Conservation (phyloP, 2,797 vertebrate species). For the Rhynchonycteris naso region DNA sequence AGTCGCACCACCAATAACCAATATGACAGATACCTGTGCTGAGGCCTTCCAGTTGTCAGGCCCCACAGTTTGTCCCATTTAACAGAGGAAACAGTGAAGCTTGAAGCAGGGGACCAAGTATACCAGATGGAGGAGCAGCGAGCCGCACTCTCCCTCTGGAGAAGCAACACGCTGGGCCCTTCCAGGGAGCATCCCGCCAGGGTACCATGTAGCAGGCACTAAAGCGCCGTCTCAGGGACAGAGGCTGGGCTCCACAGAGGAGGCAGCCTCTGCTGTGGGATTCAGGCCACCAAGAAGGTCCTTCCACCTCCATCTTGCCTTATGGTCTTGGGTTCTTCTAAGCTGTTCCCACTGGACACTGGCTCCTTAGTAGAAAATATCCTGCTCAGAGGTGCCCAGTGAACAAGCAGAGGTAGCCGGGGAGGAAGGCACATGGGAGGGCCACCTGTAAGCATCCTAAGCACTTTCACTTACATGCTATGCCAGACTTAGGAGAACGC, state of each 20-base stretch:
- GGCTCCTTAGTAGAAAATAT: not conserved
- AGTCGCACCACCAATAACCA: fast-evolving
- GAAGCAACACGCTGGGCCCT: no score
- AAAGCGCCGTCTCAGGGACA: no score
- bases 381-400: fast-evolving
- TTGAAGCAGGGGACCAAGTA: fast-evolving
- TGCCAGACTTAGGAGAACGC: not conserved
- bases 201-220: fast-evolving
- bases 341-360: fast-evolving
- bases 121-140: fast-evolving
- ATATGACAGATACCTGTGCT: fast-evolving
- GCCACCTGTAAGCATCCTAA: no score
- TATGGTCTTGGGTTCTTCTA: fast-evolving
- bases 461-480: fast-evolving
- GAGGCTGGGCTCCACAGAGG: fast-evolving
- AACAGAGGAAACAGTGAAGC: not conserved
- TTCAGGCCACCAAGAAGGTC: not conserved
- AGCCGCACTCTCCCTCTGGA: fast-evolving
- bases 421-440: not conserved
- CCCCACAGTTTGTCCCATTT: not conserved
- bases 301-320: fast-evolving
- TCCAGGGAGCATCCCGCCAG: not conserved
- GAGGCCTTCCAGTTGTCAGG: not conserved
- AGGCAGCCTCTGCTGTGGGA: not conserved
- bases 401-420: fast-evolving